Evolutionary conservation across 1,140 invertebrate species (phyloP).

Genomic region (Bombus superbus): DNA sequence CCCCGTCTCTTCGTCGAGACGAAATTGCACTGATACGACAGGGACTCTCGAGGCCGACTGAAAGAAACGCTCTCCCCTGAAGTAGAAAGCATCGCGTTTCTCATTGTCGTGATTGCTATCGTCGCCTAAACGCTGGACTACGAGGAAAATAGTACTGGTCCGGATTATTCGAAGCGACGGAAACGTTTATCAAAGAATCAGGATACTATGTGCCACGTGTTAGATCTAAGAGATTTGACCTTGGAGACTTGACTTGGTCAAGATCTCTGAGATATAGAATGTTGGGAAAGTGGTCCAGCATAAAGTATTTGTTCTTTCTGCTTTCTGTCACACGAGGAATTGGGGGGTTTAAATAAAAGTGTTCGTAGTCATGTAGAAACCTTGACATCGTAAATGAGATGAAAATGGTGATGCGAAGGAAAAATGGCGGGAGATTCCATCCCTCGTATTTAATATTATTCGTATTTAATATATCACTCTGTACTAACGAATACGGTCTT

Average conservation of each 20-base stretch:
- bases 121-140: slow-evolving; percentile 57
- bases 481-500: no score
- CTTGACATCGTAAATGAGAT: no score
- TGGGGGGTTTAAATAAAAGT: no score
- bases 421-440: no score
- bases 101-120: slow-evolving; percentile 53
- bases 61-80: neutral
- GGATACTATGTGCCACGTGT: neutral
- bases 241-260: neutral
- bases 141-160: slow-evolving; percentile 14
- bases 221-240: no score
- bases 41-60: neutral
- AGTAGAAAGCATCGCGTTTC: slow-evolving; percentile 9
- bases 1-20: slow-evolving; percentile 23
- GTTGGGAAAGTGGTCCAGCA: no score
- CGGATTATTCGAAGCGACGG: neutral
- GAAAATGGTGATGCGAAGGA: no score
- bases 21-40: slow-evolving; percentile 18
- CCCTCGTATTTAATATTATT: neutral
- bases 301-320: no score
- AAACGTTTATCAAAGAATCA: neutral
- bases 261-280: neutral
- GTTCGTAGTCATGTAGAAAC: neutral
- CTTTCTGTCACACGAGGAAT: no score
- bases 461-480: no score